Conservation (phyloP, 2,113 vertebrate genomes). For the Psettodes erumei region DNA sequence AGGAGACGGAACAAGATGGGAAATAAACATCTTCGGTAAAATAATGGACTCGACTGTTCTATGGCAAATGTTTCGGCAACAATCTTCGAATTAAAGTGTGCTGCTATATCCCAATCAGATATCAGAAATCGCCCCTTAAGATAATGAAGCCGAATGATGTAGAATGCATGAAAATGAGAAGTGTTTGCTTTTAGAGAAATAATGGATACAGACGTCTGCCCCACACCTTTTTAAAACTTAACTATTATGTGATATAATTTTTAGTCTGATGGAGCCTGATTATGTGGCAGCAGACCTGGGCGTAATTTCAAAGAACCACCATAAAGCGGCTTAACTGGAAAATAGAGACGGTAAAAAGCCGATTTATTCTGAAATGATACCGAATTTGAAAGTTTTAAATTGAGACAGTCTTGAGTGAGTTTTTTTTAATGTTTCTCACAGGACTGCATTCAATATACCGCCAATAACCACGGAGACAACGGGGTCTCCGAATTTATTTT, state of each 20-base stretch:
- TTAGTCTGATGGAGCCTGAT: neutral
- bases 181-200: conserved; percentile 3
- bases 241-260: neutral
- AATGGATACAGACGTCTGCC: neutral
- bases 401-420: neutral
- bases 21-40: conserved; percentile 40
- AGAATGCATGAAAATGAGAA: neutral
- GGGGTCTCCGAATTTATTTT: neutral
- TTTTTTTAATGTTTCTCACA: neutral
- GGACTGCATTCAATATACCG: neutral
- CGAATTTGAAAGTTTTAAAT: conserved; percentile 1
- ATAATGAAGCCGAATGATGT: neutral
- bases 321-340: neutral
- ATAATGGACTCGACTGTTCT: conserved; percentile 2
- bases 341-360: neutral
- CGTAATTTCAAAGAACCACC: neutral
- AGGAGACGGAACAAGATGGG: conserved; percentile 33
- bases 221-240: neutral
- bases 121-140: neutral
- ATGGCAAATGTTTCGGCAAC: neutral
- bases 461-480: neutral
- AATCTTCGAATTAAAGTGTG: neutral
- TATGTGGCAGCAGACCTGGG: neutral
- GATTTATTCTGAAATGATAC: neutral
- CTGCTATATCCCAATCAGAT: neutral